A percentile compares a stretch with the other conserved stretches of the same genome.
phyloP scores from a whole-genome alignment of 2,113 vertebrate species.

The Nycticryphes semicollaris region DNA sequence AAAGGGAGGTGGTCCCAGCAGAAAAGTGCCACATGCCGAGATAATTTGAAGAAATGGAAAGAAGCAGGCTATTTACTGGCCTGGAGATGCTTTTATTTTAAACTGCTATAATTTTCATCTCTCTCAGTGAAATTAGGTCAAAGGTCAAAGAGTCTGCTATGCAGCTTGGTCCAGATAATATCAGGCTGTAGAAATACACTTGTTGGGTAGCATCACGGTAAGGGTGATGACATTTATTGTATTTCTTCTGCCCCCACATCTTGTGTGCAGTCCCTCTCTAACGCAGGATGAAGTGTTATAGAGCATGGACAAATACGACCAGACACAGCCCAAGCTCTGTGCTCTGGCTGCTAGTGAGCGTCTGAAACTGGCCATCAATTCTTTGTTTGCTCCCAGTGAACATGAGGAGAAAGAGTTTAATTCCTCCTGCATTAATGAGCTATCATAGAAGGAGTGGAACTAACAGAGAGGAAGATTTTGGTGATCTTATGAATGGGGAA shows the following conservation, averaged over 20 bases:
- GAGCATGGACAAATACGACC: background rate
- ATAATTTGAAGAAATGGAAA: slow-evolving; percentile 17
- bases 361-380: background rate
- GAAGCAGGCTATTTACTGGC: background rate
- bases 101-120: slow-evolving; percentile 22
- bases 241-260: background rate
- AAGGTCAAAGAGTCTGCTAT: background rate
- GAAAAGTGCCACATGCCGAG: background rate
- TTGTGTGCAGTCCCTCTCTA: background rate
- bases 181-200: background rate
- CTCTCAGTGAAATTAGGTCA: slow-evolving; percentile 3
- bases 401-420: background rate
- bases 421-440: background rate
- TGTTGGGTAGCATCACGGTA: background rate
- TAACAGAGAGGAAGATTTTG: background rate
- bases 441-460: background rate
- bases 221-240: background rate
- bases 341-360: background rate
- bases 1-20: background rate
- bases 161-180: background rate
- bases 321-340: background rate
- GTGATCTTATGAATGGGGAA: background rate
- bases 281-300: background rate
- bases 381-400: background rate
- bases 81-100: slow-evolving; percentile 28